Evolutionary conservation across 1,140 invertebrate genomes (phyloP).

Genomic region (Megalonaias nervosa): DNA sequence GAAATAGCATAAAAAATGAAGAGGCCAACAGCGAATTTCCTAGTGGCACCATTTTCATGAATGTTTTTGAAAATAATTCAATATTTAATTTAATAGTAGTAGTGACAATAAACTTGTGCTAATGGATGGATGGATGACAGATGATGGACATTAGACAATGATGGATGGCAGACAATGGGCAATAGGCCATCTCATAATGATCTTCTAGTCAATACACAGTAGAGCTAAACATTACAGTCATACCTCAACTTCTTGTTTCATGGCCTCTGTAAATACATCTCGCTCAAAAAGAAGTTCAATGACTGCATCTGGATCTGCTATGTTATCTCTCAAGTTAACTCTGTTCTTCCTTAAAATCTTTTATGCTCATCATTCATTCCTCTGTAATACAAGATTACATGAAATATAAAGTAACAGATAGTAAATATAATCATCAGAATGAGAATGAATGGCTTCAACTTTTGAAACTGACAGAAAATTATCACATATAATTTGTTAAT

Average conservation of each 20-base stretch:
- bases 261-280: constrained; percentile 18
- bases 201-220: not conserved
- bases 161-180: not conserved
- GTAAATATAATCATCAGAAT: too few species aligned
- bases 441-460: too few species aligned
- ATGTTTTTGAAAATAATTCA: too few species aligned
- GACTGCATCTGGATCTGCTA: constrained; percentile 21
- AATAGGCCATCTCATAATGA: not conserved
- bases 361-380: constrained; percentile 13
- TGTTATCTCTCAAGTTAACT: constrained; percentile 13
- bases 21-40: too few species aligned
- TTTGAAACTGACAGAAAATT: too few species aligned
- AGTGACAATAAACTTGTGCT: too few species aligned
- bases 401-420: too few species aligned
- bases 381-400: too few species aligned
- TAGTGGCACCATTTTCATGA: too few species aligned
- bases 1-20: too few species aligned
- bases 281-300: constrained; percentile 15
- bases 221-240: not conserved
- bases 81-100: too few species aligned
- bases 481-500: too few species aligned
- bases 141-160: not conserved
- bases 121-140: not conserved
- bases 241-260: constrained; percentile 31
- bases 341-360: constrained; percentile 8